Conservation (phyloP, 2,888 invertebrate genomes). For the Trisateles emortualis region DNA sequence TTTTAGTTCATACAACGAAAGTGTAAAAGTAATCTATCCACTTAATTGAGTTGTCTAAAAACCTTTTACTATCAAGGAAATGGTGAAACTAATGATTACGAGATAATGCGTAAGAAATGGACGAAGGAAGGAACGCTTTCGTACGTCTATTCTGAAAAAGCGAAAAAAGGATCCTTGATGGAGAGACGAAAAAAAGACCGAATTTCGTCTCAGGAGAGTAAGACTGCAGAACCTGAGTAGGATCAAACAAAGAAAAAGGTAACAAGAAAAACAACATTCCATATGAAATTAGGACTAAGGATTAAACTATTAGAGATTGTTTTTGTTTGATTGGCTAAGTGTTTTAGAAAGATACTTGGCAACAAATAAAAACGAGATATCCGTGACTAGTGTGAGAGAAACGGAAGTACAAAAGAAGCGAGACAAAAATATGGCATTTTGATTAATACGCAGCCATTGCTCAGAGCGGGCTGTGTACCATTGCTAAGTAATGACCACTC, state of each 20-base stretch:
- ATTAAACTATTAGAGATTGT: conserved; percentile 36
- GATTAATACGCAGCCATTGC: conserved; percentile 86
- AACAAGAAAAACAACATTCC: conserved; percentile 36
- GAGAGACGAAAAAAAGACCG: conserved; percentile 82
- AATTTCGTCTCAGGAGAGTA: conserved; percentile 86
- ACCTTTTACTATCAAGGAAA: conserved; percentile 74
- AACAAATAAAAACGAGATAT: conserved; percentile 76
- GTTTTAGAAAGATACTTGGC: conserved; percentile 60
- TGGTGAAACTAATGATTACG: conserved; percentile 81
- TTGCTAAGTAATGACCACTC: conserved; percentile 87
- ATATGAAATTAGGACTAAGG: conserved; percentile 38
- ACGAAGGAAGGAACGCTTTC: conserved; percentile 77
- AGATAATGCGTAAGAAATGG: conserved; percentile 85
- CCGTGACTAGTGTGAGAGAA: conserved; percentile 78
- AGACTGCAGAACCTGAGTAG: conserved; percentile 81
- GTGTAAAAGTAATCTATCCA: conserved; percentile 60
- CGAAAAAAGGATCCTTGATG: conserved; percentile 81
- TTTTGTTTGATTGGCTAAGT: conserved; percentile 42
- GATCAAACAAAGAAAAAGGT: conserved; percentile 49
- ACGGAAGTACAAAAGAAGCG: conserved; percentile 69
- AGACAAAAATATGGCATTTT: conserved; percentile 84
- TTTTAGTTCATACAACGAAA: conserved; percentile 25
- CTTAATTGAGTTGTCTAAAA: conserved; percentile 75
- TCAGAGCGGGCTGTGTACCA: conserved; percentile 86
- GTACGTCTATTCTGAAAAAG: conserved; percentile 81